A percentile compares a stretch with the other conserved stretches of the same genome.
These are phyloP conservation scores for Malacosoma neustria DNA, from an alignment of 2,888 invertebrate species.

Conservation along the genomic window DNA sequence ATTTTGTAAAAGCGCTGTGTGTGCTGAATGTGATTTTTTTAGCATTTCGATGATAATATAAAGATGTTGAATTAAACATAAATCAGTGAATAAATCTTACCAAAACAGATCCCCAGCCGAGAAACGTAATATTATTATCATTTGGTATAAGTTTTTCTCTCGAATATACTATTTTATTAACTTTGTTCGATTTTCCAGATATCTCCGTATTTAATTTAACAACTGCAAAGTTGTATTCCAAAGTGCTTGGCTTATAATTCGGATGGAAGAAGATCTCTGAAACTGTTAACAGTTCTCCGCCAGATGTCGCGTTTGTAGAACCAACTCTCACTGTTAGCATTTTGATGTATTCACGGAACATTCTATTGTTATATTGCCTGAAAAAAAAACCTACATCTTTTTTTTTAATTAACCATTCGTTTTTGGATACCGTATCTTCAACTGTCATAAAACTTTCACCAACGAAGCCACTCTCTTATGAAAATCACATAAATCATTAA, in stretches of 20 bases:
- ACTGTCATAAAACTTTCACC: too few relatives aligned
- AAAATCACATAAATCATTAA: too few relatives aligned
- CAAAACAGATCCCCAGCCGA: conserved; percentile 63
- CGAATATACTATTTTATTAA: conserved; percentile 28
- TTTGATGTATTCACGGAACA: conserved; percentile 60
- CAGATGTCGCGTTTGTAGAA: conserved; percentile 49
- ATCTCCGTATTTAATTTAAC: conserved; percentile 39
- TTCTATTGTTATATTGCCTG: conserved; percentile 64
- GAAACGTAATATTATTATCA: conserved; percentile 40
- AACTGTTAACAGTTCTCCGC: conserved; percentile 43
- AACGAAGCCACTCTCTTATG: too few relatives aligned
- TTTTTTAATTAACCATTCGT: too few relatives aligned
- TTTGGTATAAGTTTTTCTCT: conserved; percentile 31
- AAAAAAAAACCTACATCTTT: background rate
- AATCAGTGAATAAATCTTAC: conserved; percentile 24
- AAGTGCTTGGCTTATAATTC: conserved; percentile 54
- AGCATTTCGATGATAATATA: too few relatives aligned
- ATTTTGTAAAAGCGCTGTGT: too few relatives aligned
- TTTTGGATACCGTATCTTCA: too few relatives aligned
- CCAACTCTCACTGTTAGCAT: conserved; percentile 56
- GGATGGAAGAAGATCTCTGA: conserved; percentile 60
- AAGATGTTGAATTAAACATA: too few relatives aligned
- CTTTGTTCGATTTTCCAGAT: too few relatives aligned
- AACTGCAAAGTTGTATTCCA: conserved; percentile 56
- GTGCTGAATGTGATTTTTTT: too few relatives aligned